These are phyloP conservation scores for Microcebus griseorufus DNA, from an alignment of 2,113 vertebrate genomes.

Conservation along the genomic window DNA sequence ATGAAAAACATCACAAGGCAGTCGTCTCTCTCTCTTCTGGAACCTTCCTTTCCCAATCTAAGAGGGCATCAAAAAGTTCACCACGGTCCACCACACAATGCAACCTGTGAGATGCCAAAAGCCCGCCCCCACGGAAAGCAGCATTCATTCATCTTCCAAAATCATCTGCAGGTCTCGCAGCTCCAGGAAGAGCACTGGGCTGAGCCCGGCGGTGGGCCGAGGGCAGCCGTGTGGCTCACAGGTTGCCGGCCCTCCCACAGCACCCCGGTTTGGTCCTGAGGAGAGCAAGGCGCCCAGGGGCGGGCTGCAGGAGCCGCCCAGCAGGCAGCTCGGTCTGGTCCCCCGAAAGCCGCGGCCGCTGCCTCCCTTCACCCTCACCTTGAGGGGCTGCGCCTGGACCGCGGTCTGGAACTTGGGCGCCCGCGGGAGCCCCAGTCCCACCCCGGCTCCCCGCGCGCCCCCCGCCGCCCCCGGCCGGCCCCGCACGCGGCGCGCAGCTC, in stretches of 20 bases:
- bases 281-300: background rate
- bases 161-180: background rate
- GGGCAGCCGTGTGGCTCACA: background rate
- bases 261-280: background rate
- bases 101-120: background rate
- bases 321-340: background rate
- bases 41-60: background rate
- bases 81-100: background rate
- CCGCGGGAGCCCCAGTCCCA: too few species aligned
- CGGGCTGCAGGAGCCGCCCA: background rate
- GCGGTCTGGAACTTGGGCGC: background rate
- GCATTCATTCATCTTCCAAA: background rate
- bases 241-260: background rate
- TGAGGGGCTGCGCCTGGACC: rapidly evolving
- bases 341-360: background rate
- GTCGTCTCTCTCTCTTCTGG: background rate
- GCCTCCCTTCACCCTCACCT: background rate
- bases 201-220: background rate
- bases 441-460: background rate
- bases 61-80: background rate
- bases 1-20: background rate
- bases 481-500: background rate
- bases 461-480: background rate
- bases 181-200: background rate
- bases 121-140: background rate